Evolutionary conservation across 2,113 vertebrate genomes (phyloP), one percentile per base, ranked within the genome.

Genomic region (Bufo gargarizans): DNA sequence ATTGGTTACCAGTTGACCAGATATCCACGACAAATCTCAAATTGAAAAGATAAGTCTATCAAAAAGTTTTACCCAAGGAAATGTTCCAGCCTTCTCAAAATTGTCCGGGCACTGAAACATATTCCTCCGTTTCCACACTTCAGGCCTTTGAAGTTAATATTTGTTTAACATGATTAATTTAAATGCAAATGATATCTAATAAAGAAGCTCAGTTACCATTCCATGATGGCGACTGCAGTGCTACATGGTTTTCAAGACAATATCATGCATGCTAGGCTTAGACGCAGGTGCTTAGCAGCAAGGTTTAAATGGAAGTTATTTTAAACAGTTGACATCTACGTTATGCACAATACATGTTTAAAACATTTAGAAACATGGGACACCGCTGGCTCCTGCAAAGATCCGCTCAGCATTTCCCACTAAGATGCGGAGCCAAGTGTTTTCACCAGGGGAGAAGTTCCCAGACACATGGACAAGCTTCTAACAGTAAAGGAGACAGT

Each of bases 181-280:
- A 76, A 76, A 74, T 74, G 71, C 71, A 74, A 74, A 74, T 74
- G 1, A 45, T 49, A 47, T 76, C 45, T 50, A 17, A 76, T 76
- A 49, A 20, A 76, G 72, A 50, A 76, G 47, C 47, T 50, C 45
- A 17, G 47, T 50, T 10, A 49, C 72, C 45, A 20, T 76, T 50
- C 9, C 17, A 76, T 50, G 47, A 76, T 13, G 72, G 43, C 20
- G 72, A 76, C 72, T 50, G 72, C 72, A 76, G 45, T 20, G 45
- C 72, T 19, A 49, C 6, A 49, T 76, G 45, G 17, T 76, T 76
- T 76, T 14, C 72, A 20, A 50, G 17, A 19, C 47, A 6, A 17
- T 50, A 16, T 76, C 49, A 76, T 47, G 13, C 14, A 74, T 74
- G 71, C 71, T 74, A 49, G 71, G 71, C 45, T 74, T 45, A 47